phyloP scores from a whole-genome alignment of 2,113 vertebrate genomes.

The Phoenicopterus ruber region DNA sequence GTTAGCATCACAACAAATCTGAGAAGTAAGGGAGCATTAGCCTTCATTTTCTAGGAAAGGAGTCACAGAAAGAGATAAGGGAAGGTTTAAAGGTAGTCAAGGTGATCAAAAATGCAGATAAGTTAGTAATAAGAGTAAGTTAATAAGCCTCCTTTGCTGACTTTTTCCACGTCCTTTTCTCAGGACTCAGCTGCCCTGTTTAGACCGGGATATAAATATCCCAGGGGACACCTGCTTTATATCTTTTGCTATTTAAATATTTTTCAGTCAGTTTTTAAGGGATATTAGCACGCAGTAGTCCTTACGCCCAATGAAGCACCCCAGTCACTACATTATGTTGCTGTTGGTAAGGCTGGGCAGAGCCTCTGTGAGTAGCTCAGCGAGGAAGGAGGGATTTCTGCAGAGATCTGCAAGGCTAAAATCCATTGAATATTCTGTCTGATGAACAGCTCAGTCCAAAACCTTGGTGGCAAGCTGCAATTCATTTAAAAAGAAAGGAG shows the following conservation, averaged over 20 bases:
- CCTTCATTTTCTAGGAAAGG: background rate
- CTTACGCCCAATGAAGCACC: background rate
- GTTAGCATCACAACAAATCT: background rate
- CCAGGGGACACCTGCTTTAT: background rate
- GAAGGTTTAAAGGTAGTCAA: background rate
- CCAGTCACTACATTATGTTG: background rate
- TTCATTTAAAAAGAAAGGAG: background rate
- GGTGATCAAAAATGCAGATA: background rate
- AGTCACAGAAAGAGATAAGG: background rate
- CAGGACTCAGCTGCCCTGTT: background rate
- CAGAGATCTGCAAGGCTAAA: background rate
- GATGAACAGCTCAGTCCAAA: background rate
- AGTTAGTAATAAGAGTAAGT: background rate
- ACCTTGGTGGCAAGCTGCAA: background rate
- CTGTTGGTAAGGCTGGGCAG: background rate
- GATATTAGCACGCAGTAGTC: background rate
- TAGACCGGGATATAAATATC: background rate
- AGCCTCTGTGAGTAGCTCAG: background rate
- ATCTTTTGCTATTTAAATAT: background rate
- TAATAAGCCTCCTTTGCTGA: background rate
- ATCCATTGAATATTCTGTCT: background rate
- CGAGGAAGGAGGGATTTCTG: background rate
- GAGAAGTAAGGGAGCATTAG: background rate
- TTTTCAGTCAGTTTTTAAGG: background rate
- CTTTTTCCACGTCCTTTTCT: background rate